Evolutionary conservation across 2,888 invertebrate genomes (phyloP), one percentile per base, ranked within the genome.

Genomic region (Parthenolecanium corni): DNA sequence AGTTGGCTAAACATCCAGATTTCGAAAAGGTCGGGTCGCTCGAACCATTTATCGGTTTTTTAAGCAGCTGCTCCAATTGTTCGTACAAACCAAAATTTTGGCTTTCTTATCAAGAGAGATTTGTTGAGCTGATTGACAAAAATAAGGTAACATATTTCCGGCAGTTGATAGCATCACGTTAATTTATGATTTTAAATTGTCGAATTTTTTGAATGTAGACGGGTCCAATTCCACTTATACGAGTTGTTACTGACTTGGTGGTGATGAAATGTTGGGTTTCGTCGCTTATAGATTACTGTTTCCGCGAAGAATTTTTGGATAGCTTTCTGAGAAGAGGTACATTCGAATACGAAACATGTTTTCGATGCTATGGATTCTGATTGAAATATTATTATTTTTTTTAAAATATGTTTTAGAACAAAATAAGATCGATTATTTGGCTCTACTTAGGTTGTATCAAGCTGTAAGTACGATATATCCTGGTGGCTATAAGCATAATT

Each of bases 371-470:
- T 49, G 23, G 23, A 49, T 49, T 23, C 23, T 49, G 21, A 6
- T 42, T 42, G 14, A 31, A 31, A 56, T 36, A 31, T 6, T n/a
- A 51, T 16, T 2, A n/a, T 51, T 18, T 4, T 49, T 11, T 36
- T 36, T 58, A 18, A 4, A 16, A 20, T 46, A 14, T 52, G 5
- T 44, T 25, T 21, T 20, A 46, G 73, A 75, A 0, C 68, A 74
- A n/a, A 76, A 74, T 66, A 67, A 68, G 0, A 67, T 78, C 38
- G 79, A 80, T 66, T 74, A 76, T 51, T 69, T 78, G 0, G 78
- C 68, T 54, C 53, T 82, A 14, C 66, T 82, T 25, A 73, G 77
- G 0, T 71, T 86, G 9, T 74, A 81, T 68, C 81, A 82, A 71
- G 77, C 79, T 0, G 76, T 80, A 0, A 74, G 70, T 49, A 68